Base-by-base conservation (phyloP, 2,113 vertebrate genomes). In the Myanophis thanlyinensis region DNA sequence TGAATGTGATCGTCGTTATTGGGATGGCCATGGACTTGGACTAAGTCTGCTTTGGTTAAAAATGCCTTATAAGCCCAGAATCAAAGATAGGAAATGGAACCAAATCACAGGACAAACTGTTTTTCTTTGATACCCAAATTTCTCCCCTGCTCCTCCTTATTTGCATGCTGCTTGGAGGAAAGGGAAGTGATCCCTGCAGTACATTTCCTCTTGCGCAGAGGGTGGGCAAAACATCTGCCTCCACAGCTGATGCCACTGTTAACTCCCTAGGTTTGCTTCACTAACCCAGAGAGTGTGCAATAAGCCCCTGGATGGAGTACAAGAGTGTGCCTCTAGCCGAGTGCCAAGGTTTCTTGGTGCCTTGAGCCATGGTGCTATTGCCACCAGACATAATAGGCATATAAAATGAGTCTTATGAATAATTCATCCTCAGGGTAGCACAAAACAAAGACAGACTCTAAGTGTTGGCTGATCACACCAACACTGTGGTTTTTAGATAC, bases 201-300 rank as follows among this genome's bases (percentile, higher is more conserved):
- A 93, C 11, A 85, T 96, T 97, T 97, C 90, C 93, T 96, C 91
- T 88, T 93, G 94, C 62, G 54, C 91, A 94, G 95, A 95, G 87
- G 85, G 86, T 96, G 95, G 91, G 88, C 93, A 94, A 91, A 98
- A 96, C 94, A 97, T 95, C 95, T 97, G 96, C 95, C 90, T 97
- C 94, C 95, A 93, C 96, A 97, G 95, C 94, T 98, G 96, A 97
- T 97, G 92, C 95, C 95, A 95, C 95, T 93, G 92, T 95, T 94
- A 95, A 92, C 53, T 95, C 94, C 90, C 25, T 1, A 4, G n/a
- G 30, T 84, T 90, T 95, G 94, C 95, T 95, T 92, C 92, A 93
- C 93, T 96, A 96, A 96, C 93, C 93, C 0, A 11, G 94, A 90
- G 96, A 97, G 93, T 59, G 20, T 84, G 27, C 88, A 95, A 95